Percentiles rank a stretch among this genome's conserved stretches.
Conservation (phyloP, 2,888 invertebrate species). For the Silvanus unidentatus region DNA sequence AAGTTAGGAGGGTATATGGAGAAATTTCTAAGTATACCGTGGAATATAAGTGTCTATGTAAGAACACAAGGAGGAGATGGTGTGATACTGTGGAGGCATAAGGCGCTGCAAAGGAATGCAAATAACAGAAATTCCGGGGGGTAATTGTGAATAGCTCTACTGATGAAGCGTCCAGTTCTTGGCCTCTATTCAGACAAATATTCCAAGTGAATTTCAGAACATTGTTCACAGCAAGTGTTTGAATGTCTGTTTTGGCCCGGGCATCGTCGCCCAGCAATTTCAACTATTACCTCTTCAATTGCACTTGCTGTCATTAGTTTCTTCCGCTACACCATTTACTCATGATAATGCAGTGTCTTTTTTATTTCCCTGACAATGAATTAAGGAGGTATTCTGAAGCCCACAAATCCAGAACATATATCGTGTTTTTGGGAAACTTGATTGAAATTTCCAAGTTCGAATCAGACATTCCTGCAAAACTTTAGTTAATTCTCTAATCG, state of each 20-base stretch:
- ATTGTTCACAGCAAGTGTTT: constrained; percentile 19
- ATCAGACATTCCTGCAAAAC: no score
- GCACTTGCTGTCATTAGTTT: background rate
- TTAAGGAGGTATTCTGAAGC: no score
- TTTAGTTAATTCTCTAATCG: no score
- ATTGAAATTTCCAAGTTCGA: no score
- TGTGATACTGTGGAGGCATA: constrained; percentile 21
- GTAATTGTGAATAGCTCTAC: constrained; percentile 44
- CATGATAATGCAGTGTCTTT: no score
- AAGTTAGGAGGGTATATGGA: background rate
- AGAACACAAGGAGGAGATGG: background rate
- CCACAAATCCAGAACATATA: no score
- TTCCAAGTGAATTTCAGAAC: constrained; percentile 35
- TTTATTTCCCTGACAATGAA: no score
- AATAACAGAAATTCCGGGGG: constrained; percentile 39
- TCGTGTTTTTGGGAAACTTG: no score
- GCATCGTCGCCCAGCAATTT: constrained; percentile 10
- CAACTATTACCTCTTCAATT: constrained; percentile 7
- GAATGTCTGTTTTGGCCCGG: constrained; percentile 8
- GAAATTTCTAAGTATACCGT: background rate
- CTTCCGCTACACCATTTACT: no score
- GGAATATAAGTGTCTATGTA: background rate
- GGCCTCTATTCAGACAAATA: constrained; percentile 37
- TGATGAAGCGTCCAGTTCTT: constrained; percentile 45
- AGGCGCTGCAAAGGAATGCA: constrained; percentile 30